Evolutionary conservation across 2,113 vertebrate species (phyloP).

Genomic region (Girardinichthys multiradiatus): DNA sequence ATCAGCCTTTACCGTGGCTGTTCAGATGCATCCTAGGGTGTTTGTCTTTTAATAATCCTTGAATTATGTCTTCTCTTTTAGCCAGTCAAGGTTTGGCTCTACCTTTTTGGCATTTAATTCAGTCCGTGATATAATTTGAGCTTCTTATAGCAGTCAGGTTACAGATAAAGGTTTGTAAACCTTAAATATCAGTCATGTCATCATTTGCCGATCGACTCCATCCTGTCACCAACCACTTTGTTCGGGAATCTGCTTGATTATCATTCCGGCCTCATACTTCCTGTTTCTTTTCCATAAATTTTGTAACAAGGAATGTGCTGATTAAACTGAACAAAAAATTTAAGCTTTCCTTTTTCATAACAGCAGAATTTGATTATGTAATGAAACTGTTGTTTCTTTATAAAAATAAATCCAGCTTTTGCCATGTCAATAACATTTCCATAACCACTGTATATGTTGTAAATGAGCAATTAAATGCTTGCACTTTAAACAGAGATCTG

Average conservation of each 20-base stretch:
- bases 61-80: background rate
- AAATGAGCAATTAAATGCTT: constrained; percentile 35
- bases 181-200: background rate
- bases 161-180: constrained; percentile 18
- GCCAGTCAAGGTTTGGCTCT: too few species aligned
- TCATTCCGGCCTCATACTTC: constrained; percentile 41
- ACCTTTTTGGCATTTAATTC: constrained; percentile 23
- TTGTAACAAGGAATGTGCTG: constrained; percentile 36
- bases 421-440: constrained; percentile 34
- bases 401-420: constrained; percentile 33
- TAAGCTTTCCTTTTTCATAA: constrained; percentile 26
- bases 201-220: constrained; percentile 41
- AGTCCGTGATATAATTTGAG: constrained; percentile 46
- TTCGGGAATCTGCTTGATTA: constrained; percentile 31
- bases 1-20: background rate
- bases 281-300: constrained; percentile 21
- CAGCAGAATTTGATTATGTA: constrained; percentile 28
- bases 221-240: constrained; percentile 69
- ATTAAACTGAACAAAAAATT: constrained; percentile 29
- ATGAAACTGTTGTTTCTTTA: constrained; percentile 9
- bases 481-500: constrained; percentile 1
- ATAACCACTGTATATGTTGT: constrained; percentile 44
- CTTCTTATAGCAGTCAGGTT: background rate
- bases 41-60: background rate
- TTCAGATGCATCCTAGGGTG: background rate